phyloP scores from a whole-genome alignment of 2,797 vertebrate genomes.

The Alca torda region DNA sequence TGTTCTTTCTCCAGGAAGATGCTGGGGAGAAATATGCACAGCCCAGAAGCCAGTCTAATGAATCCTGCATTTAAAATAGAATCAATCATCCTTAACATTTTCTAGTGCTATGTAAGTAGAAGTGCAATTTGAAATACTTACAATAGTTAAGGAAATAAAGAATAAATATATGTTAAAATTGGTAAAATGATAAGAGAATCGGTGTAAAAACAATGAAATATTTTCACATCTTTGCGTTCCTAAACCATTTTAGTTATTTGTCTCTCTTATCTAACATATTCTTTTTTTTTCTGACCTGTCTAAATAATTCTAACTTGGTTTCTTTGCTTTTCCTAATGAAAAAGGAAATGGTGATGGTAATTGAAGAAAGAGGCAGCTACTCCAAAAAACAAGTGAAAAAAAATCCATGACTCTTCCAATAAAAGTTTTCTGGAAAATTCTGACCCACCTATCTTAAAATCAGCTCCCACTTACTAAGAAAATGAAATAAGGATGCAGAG shows the following conservation, averaged over 20 bases:
- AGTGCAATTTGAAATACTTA: background rate
- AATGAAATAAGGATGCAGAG: background rate
- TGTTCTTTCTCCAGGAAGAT: background rate
- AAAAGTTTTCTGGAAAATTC: background rate
- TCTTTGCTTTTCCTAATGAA: background rate
- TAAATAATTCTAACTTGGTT: background rate
- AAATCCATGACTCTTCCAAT: background rate
- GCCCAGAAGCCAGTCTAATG: background rate
- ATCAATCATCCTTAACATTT: background rate
- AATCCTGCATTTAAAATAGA: background rate
- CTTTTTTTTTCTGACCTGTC: background rate
- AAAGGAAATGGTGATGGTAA: background rate
- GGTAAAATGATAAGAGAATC: background rate
- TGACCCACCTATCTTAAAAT: background rate
- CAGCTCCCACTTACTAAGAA: background rate
- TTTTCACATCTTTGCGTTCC: background rate
- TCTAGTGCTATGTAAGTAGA: background rate
- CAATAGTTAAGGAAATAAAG: background rate
- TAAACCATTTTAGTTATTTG: background rate
- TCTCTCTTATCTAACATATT: background rate
- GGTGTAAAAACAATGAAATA: background rate
- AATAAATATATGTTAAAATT: background rate
- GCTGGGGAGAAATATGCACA: background rate
- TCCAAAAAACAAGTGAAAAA: background rate
- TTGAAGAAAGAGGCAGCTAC: background rate